Base-by-base conservation (phyloP, 2,888 invertebrate species). In the Eulithis prunata region DNA sequence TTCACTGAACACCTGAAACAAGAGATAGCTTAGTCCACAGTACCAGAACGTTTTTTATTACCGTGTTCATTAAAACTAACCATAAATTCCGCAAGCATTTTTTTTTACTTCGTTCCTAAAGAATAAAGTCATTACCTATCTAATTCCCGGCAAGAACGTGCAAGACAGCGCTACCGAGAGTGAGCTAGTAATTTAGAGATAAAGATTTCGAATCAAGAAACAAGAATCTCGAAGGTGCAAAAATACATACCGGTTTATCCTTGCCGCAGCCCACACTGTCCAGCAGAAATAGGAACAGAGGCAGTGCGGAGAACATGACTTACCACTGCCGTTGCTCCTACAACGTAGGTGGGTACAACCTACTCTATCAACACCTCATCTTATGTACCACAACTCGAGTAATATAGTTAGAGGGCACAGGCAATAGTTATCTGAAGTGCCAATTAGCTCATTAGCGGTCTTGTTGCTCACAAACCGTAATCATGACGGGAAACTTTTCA, bases 1-100 rank as follows among this genome's bases (percentile, higher is more conserved):
- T 21, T 92, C 93, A 75, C 91, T 90, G 79, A 93, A 89, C 76
- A 88, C 87, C 93, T 93, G 83, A 74, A 87, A 90, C 78, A 76
- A 69, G 0, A 49, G 12, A 32, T 43, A 54, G 4, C 28, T 54
- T 54, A 41, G 8, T 41, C 10, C 10, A 41, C 41, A 32, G 32
- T 32, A 32, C 32, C 21, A 21, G 21, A 2, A 1, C 21, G 21
- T 21, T 32, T 32, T 32, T 32, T 32, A 32, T 32, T 32, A 32
- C 32, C 0, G 32, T 32, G 32, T 32, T 32, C 6, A 32, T 5
- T 32, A 5, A 32, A 32, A 4, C 6, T 5, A 32, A 32, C 32
- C 32, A 32, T 32, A 21, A 21, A 21, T 2, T 21, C 21, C 1
- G 21, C 32, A 32, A n/a, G n/a, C n/a, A n/a, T n/a, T n/a, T 3